A percentile compares a stretch with the other conserved stretches of the same genome.
Conservation (phyloP, 2,888 invertebrate species). For the Alcis repandata region DNA sequence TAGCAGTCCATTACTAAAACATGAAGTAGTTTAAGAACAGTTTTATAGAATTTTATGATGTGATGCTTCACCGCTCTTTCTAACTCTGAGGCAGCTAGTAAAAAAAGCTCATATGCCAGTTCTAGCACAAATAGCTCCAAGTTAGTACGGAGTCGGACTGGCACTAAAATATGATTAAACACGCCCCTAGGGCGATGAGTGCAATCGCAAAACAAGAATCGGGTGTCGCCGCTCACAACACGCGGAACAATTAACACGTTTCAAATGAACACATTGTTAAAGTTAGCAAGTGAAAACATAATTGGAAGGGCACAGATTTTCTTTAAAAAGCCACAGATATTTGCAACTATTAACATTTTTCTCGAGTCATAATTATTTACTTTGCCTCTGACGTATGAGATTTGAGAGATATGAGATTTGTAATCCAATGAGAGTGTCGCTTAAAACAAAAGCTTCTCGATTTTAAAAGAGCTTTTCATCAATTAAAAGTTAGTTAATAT, state of each 20-base stretch:
- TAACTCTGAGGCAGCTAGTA: background rate
- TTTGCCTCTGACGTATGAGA: no score
- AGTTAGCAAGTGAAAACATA: background rate
- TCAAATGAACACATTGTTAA: background rate
- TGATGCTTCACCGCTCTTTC: no score
- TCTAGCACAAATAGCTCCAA: slow-evolving; percentile 26
- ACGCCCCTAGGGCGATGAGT: slow-evolving; percentile 66
- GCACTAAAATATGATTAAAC: slow-evolving; percentile 76
- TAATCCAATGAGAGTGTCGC: no score
- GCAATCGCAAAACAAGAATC: slow-evolving; percentile 52
- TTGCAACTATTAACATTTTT: no score
- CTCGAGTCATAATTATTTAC: no score
- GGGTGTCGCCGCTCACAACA: slow-evolving; percentile 25
- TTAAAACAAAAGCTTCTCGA: no score
- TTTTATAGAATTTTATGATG: no score
- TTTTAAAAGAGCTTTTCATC: no score
- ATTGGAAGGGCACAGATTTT: slow-evolving; percentile 10
- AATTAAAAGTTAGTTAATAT: no score
- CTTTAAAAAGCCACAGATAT: slow-evolving; percentile 5
- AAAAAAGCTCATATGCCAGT: background rate
- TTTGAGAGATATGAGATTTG: no score
- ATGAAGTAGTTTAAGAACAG: no score
- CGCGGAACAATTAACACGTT: slow-evolving; percentile 42
- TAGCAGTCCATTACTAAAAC: no score
- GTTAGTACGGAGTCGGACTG: slow-evolving; percentile 53